These are phyloP conservation scores for Peromyscus attwateri DNA, from an alignment of 2,797 vertebrate genomes.

Conservation along the genomic window DNA sequence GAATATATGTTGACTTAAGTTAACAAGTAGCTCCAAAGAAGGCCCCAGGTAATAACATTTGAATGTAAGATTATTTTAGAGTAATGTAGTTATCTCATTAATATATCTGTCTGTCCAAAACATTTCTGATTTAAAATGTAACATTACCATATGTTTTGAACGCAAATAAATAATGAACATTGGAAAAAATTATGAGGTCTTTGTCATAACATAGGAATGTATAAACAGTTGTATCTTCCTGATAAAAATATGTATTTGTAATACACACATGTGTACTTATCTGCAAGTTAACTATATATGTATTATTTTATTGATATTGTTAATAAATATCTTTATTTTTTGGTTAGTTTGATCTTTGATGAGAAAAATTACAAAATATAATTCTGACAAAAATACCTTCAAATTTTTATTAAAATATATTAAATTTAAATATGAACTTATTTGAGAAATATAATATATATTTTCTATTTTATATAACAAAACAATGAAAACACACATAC, in stretches of 20 bases:
- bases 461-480: neutral
- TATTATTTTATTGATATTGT: too few species aligned
- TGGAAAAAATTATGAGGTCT: neutral
- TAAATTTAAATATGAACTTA: neutral
- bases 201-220: neutral
- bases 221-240: neutral
- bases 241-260: neutral
- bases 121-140: neutral
- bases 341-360: neutral
- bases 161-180: neutral
- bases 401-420: neutral
- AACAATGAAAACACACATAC: neutral
- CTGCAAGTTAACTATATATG: too few species aligned
- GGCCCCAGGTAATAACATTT: neutral
- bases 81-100: neutral
- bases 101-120: neutral
- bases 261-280: neutral
- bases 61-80: neutral
- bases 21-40: neutral
- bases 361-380: neutral
- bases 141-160: neutral
- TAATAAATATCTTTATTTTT: neutral
- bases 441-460: neutral
- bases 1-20: slow-evolving; percentile 24
- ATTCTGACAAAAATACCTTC: neutral